Base-by-base conservation (phyloP, 92 coral and sea anemone species). In the Paragorgia papillata region DNA sequence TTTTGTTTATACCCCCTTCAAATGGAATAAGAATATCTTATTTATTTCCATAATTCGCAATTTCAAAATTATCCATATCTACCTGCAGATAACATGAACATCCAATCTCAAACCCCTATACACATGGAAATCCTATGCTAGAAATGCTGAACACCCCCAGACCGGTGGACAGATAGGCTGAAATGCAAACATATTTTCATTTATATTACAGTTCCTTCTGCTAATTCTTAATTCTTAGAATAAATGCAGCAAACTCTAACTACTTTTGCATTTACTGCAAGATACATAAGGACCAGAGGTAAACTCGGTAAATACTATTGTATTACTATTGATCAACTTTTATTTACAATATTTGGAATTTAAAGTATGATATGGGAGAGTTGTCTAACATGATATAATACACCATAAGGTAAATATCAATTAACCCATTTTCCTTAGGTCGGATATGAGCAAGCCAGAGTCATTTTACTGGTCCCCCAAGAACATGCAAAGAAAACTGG, bases 181-280 rank as follows among this genome's bases (percentile, higher is more conserved):
- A 41, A 40, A 32, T 41, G 57, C 41, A n/a, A 41, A 21, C 27
- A 66, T 40, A 66, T 34, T 21, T 77, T 58, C 69, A 57, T 63
- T 84, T 55, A 56, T 84, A 20, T 28, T 69, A n/a, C n/a, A n/a
- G n/a, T n/a, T n/a, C n/a, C n/a, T n/a, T n/a, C n/a, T n/a, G n/a
- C n/a, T n/a, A n/a, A n/a, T n/a, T n/a, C n/a, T n/a, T n/a, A 68
- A 68, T 84, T 33, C 71, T 79, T 12, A 84, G 88, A 3, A 84
- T 84, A 80, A 84, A 79, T 68, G 73, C 76, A 60, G 84, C 80
- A 7, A 46, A 34, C 25, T 50, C 88, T 26, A 69, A 41, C 10
- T 84, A 84, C 58, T 69, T 80, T 22, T 84, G 88, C 62, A 79
- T 84, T 2, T 84, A 78, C 75, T 84, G 84, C 67, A 84, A 69